Evolutionary conservation across 2,113 vertebrate genomes (phyloP), one percentile per base, ranked within the genome.

Genomic region (Ophiodon elongatus): DNA sequence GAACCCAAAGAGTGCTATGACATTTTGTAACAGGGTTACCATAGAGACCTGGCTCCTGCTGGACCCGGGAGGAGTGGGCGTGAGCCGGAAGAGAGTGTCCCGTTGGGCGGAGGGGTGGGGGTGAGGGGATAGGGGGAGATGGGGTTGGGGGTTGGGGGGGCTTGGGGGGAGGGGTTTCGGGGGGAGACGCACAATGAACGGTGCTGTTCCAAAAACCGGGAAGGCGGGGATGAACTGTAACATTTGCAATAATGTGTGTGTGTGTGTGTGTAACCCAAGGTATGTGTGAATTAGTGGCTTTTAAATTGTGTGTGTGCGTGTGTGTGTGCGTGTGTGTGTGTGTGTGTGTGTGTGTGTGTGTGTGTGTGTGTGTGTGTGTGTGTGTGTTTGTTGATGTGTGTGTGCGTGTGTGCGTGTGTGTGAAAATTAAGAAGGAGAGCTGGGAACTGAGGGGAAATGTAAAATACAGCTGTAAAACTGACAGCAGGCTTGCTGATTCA

Each of bases 1-100:
- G 94, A 86, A 82, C 80, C 87, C 91, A 90, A 94, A 94, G 90
- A 93, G 76, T n/a, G 63, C 91, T 77, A 79, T 93, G 92, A 94
- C 92, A 94, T 94, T 94, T 92, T 87, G 89, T 85, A 90, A 89
- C 87, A 69, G 69, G 47, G 94, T 94, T 87, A 77, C 93, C 87
- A 94, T 93, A 86, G 93, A 87, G 84, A 94, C 87, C 91, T 92
- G 93, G 92, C 89, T 91, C 85, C 86, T 35, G 81, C 79, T 82
- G 82, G 82, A 89, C 82, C 86, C 84, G 52, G 90, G 89, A 89
- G 90, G 91, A 91, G 90, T 91, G 71, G 92, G 94, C 19, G 89
- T 92, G 81, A 83, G 85, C 88, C 85, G 91, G 92, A 94, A 93
- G 85, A 91, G 82, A 86, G 80, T 56, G 89, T 91, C 88, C 90